Percentiles rank a stretch among this genome's conserved stretches.
Evolutionary conservation across 2,113 vertebrate genomes (phyloP).

Genomic region (Enhydra lutris): DNA sequence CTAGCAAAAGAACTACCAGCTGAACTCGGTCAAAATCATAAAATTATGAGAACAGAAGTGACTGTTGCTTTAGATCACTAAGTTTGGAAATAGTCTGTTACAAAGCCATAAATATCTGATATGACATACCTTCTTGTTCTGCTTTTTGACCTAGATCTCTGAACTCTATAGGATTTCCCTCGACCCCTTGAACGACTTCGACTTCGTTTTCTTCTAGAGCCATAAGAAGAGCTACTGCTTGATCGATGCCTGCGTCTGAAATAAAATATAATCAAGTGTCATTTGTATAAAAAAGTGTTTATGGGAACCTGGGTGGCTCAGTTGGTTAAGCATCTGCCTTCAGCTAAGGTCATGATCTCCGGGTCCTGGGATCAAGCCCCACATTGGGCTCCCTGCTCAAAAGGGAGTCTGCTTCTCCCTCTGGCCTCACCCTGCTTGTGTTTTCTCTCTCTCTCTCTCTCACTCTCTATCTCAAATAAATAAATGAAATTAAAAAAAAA

Average conservation of each 20-base stretch:
- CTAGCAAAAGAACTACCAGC: background rate
- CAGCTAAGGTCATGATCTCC: background rate
- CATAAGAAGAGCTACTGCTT: constrained; percentile 95
- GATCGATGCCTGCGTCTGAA: constrained; percentile 90
- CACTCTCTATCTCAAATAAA: background rate
- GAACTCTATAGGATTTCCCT: constrained; percentile 90
- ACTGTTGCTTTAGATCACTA: background rate
- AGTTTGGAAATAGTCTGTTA: background rate
- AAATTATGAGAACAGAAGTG: background rate
- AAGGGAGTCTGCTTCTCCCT: no score
- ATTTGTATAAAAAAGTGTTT: background rate
- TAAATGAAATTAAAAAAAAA: background rate
- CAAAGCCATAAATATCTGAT: background rate
- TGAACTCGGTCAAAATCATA: background rate
- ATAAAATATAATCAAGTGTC: constrained; percentile 42
- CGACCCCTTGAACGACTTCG: constrained; percentile 89
- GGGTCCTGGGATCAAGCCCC: background rate
- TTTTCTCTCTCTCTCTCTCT: background rate
- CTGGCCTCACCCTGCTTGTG: background rate
- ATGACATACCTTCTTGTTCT: constrained; percentile 89
- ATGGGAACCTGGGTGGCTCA: background rate
- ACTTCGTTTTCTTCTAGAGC: constrained; percentile 90
- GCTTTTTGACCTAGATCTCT: constrained; percentile 90
- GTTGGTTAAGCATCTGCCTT: background rate
- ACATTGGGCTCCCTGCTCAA: background rate